Base-by-base conservation (phyloP, 2,888 invertebrate species). In the Ornithoptera priamus region DNA sequence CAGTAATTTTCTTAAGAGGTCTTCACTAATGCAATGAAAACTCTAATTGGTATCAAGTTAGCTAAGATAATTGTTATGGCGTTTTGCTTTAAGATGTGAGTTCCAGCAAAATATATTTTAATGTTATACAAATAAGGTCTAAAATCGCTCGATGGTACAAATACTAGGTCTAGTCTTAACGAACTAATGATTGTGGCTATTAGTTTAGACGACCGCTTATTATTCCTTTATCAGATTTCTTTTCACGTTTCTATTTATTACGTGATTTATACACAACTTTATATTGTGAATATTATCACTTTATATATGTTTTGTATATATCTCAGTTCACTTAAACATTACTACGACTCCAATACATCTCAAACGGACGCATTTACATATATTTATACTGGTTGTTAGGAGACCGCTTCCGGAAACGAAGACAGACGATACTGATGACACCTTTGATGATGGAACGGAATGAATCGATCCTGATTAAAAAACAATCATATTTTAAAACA, bases 1-100 rank as follows among this genome's bases (percentile, higher is more conserved):
- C 63, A 68, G 30, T 68, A 63, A 68, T 68, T 68, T 68, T 62
- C 68, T 63, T 63, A 67, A 62, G 30, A 18, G 67, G 62, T 67
- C 67, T 56, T 62, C 42, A 62, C 62, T 62, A 56, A 62, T 68
- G 68, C 62, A 68, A 68, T 68, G 62, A 58, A 63, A 68, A 46
- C 62, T 63, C 68, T 63, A 68, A 63, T 68, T 63, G 62, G 57
- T 63, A 57, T 57, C 67, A 58, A 68, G 50, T 63, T 68, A 42
- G 46, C 56, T 42, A 42, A 39, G 42, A 53, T 67, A 62, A 67
- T 67, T 67, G 67, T 67, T 62, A 62, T 39, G 30, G 60, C 42
- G 42, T 36, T 42, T n/a, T 30, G 67, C 61, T 67, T 61, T 60
- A 20, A 30, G 50, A 67, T 17, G 61, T 7, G 10, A 36, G 53